Evolutionary conservation across 2,888 invertebrate genomes (phyloP), one percentile per base, ranked within the genome.

Genomic region (Ectemnius lituratus): DNA sequence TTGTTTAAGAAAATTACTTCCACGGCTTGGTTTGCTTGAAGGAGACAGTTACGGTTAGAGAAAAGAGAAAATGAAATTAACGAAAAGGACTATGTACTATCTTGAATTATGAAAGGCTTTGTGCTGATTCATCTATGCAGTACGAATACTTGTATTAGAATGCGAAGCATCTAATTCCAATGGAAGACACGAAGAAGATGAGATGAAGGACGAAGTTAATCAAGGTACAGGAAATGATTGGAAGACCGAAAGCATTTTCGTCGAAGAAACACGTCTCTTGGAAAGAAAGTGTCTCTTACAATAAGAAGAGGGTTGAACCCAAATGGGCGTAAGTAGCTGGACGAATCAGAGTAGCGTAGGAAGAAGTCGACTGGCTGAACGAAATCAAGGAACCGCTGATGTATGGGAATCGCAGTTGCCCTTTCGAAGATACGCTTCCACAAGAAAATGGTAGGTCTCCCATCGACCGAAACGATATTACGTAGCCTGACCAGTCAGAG

Each of bases 1-100:
- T 71, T 77, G 71, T 69, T 68, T 23, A 71, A 67, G 75, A 71
- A 76, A 70, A 75, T 71, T 72, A 71, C 64, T 52, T 14, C n/a
- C 18, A 62, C 59, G 52, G 67, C 47, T 58, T 14, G 27, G 16
- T 49, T 11, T 13, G 18, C 11, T 47, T 4, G 37, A 37, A 2
- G 28, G 11, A 47, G 64, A 13, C 58, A 69, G 58, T 46, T 57
- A 68, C 45, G 16, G 28, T n/a, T 8, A 56, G 57, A 28, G 46
- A 13, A 13, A 47, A 37, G n/a, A 2, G 59, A 52, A 64, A 59
- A 45, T 70, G 16, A 23, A 18, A 47, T 18, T 49, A n/a, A 14
- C 63, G 0, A 37, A 52, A n/a, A 16, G 52, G 52, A 52, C 52
- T 16, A 16, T 52, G 52, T 1, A 6, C 4, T 52, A 52, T 16